Evolutionary conservation across 2,797 vertebrate species (phyloP).

Genomic region (Fistularia tabacaria): DNA sequence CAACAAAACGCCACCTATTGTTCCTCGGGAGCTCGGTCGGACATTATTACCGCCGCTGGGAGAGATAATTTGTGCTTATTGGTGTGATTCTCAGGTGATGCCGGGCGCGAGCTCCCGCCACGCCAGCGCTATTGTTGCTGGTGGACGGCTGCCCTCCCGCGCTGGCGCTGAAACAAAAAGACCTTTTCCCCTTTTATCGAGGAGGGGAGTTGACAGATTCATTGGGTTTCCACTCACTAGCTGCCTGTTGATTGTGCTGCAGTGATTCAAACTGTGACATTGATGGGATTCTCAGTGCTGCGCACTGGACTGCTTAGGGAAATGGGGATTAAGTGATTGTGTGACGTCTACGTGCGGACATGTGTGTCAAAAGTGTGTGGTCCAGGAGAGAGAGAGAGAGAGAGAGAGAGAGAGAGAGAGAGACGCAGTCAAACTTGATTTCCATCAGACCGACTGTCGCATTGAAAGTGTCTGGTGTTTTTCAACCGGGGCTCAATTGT

Average conservation of each 20-base stretch:
- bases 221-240: slow-evolving; percentile 58
- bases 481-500: too few relatives aligned
- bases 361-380: slow-evolving; percentile 25
- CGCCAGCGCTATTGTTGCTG: slow-evolving; percentile 40
- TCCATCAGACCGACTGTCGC: neutral
- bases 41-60: slow-evolving; percentile 30
- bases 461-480: too few relatives aligned
- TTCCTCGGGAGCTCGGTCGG: slow-evolving; percentile 25
- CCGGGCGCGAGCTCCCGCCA: neutral
- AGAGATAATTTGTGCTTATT: slow-evolving; percentile 24
- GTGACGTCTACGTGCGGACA: slow-evolving; percentile 12
- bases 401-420: slow-evolving; percentile 20
- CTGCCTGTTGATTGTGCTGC: slow-evolving; percentile 63
- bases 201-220: slow-evolving; percentile 60
- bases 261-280: slow-evolving; percentile 64
- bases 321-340: slow-evolving; percentile 59
- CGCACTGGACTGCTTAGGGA: slow-evolving; percentile 57
- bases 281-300: slow-evolving; percentile 63
- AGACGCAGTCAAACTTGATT: slow-evolving; percentile 22
- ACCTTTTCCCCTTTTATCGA: slow-evolving; percentile 4
- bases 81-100: slow-evolving; percentile 40
- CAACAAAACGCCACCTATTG: slow-evolving; percentile 43
- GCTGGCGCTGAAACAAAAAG: slow-evolving; percentile 55
- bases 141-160: slow-evolving; percentile 38
- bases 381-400: slow-evolving; percentile 23